Evolutionary conservation across 2,888 invertebrate genomes (phyloP), one percentile per base, ranked within the genome.

Genomic region (Acanthoscelides obtectus): DNA sequence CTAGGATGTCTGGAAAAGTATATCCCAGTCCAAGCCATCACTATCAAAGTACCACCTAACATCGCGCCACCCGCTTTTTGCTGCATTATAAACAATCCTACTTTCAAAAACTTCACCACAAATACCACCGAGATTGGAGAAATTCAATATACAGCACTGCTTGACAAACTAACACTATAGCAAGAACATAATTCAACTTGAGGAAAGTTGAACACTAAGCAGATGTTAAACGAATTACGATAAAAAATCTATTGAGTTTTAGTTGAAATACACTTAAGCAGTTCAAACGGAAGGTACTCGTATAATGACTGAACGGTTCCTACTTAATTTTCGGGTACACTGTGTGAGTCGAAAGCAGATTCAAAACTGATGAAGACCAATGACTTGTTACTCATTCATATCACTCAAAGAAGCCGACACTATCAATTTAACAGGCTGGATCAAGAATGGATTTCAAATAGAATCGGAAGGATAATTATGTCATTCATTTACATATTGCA

Each of bases 11-110:
- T 85, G 63, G 87, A 85, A 64, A 88, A 80, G 63, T 88, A 88
- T 67, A 88, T 86, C 76, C 88, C 88, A 72, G 87, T 87, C 79
- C 87, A 86, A 70, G 87, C 87, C 82, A 88, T 86, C 74, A 88
- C 85, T 20, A 88, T 83, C 69, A 88, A 85, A 71, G 87, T 77
- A 63, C 79, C 72, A n/a, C 75, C 78, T 19, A 79, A 69, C 25
- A 77, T 75, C 25, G 76, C 75, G 21, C 72, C 79, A 22, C 69
- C 72, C 2, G 68, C 68, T 65, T 72, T 72, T 20, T 69, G 22
- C 70, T 20, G 66, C 72, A 76, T 73, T 6, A 68, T 70, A 0
- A 45, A n/a, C n/a, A n/a, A n/a, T 0, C 45, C 45, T 12, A 45
- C 6, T 17, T 45, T 45, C 6, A 6, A 25, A 45, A 12, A 12